Conservation (phyloP, 2,797 vertebrate species). For the Falco berigora region DNA sequence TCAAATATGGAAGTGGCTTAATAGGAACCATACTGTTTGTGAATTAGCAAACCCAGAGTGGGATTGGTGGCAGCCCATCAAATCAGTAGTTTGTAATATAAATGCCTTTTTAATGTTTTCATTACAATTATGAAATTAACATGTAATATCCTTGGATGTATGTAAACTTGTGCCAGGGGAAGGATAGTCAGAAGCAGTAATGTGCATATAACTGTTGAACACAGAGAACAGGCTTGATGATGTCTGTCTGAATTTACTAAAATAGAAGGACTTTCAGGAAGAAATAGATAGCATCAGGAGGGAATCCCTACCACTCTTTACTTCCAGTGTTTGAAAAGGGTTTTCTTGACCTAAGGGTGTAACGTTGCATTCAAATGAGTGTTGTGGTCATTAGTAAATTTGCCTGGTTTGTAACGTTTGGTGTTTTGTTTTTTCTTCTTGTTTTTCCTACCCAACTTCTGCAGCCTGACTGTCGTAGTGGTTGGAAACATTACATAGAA, state of each 20-base stretch:
- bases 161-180: neutral
- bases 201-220: neutral
- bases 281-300: neutral
- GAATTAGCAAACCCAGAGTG: neutral
- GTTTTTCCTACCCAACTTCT: neutral
- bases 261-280: neutral
- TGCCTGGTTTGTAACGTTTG: neutral
- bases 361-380: neutral
- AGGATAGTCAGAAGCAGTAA: neutral
- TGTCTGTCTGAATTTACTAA: neutral
- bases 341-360: neutral
- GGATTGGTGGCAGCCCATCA: neutral
- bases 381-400: neutral
- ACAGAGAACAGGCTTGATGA: neutral
- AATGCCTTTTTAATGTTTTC: neutral
- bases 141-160: neutral
- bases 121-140: neutral
- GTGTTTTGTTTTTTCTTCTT: accelerated
- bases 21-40: neutral
- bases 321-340: neutral
- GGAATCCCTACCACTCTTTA: neutral
- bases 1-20: neutral
- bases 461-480: neutral
- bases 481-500: neutral
- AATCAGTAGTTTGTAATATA: neutral